phyloP scores from a whole-genome alignment of 2,888 invertebrate species.

The Cheilosia scutellata region DNA sequence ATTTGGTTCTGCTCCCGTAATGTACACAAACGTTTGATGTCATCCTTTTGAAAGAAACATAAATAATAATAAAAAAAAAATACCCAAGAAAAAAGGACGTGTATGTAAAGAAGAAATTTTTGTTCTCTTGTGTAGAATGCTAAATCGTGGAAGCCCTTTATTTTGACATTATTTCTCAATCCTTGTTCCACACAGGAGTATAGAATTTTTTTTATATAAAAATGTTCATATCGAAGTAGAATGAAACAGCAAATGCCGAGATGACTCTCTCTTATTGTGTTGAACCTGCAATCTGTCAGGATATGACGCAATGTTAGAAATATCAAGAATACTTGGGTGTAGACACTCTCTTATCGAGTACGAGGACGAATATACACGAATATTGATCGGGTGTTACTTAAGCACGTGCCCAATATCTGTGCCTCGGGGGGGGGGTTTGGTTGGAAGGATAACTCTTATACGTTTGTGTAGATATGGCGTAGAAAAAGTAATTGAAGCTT shows the following conservation, averaged over 20 bases:
- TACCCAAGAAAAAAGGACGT: slow-evolving; percentile 4
- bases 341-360: slow-evolving; percentile 54
- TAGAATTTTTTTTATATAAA: slow-evolving; percentile 13
- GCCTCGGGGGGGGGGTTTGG: not conserved
- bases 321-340: slow-evolving; percentile 56
- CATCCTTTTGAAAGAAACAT: slow-evolving; percentile 47
- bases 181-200: slow-evolving; percentile 2
- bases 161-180: slow-evolving; percentile 49
- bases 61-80: not conserved
- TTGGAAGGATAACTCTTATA: not conserved
- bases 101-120: slow-evolving; percentile 30
- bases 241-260: slow-evolving; percentile 6
- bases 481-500: slow-evolving; percentile 49
- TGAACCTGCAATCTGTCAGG: slow-evolving; percentile 71
- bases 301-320: slow-evolving; percentile 62
- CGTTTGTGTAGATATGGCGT: not conserved
- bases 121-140: slow-evolving; percentile 41
- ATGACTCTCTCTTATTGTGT: slow-evolving; percentile 38
- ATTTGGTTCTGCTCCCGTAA: slow-evolving; percentile 34
- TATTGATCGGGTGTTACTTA: slow-evolving; percentile 44
- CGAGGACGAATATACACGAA: slow-evolving; percentile 28
- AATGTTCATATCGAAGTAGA: slow-evolving; percentile 47
- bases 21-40: slow-evolving; percentile 61
- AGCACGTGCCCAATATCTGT: slow-evolving; percentile 65
- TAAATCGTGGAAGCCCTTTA: slow-evolving; percentile 37